A percentile compares a stretch with the other conserved stretches of the same genome.
Conservation (phyloP, 2,113 vertebrate species). For the Orthonyx spaldingii region DNA sequence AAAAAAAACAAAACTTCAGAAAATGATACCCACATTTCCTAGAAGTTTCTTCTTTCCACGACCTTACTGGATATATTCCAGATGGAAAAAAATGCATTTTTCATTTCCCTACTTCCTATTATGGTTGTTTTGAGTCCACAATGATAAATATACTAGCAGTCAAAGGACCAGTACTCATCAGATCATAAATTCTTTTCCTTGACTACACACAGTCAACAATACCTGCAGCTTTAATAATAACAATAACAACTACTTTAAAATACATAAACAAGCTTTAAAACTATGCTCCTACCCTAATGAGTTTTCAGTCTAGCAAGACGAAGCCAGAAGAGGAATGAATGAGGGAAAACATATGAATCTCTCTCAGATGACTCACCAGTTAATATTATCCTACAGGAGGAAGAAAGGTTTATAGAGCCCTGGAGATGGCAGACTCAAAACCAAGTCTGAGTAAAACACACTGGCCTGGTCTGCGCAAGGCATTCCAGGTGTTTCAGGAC, state of each 20-base stretch:
- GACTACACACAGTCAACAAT: not conserved
- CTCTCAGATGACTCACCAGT: not conserved
- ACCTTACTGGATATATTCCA: not conserved
- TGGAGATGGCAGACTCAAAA: not conserved
- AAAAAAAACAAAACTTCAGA: not conserved
- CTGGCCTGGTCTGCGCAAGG: not conserved
- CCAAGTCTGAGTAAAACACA: not conserved
- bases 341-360: not conserved
- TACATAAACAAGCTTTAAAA: not conserved
- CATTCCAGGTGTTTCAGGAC: not conserved
- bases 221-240: not conserved
- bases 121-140: not conserved
- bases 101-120: not conserved
- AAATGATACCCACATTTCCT: not conserved
- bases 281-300: not conserved
- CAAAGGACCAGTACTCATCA: not conserved
- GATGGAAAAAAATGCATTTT: not conserved
- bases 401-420: not conserved
- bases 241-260: not conserved
- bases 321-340: not conserved
- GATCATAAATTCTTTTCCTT: not conserved
- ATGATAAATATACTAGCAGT: not conserved
- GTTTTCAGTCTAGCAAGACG: not conserved
- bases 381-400: not conserved
- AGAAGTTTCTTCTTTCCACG: not conserved